Percentiles rank a stretch among this genome's conserved stretches.
Conservation (phyloP, 2,888 invertebrate genomes). For the Embidobia sp. region DNA sequence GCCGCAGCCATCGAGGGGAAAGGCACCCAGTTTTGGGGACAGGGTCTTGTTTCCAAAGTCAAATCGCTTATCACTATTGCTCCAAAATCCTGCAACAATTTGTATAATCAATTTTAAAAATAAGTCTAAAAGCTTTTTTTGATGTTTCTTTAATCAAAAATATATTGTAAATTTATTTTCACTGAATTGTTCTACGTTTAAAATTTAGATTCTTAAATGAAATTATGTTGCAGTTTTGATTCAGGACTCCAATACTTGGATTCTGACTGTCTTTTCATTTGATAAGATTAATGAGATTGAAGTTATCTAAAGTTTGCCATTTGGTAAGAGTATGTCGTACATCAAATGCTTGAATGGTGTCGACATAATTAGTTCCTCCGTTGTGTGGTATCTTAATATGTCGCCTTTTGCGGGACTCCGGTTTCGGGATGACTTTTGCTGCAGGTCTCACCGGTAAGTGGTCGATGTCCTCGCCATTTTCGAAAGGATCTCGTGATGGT, state of each 20-base stretch:
- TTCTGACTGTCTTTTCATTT: no score
- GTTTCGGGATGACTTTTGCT: constrained; percentile 58
- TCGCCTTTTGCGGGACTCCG: constrained; percentile 61
- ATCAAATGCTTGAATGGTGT: constrained; percentile 80
- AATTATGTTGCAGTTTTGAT: no score
- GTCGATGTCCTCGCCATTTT: constrained; percentile 74
- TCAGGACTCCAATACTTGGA: no score
- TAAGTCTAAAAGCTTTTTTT: no score
- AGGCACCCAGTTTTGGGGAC: constrained; percentile 72
- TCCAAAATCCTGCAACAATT: constrained; percentile 82
- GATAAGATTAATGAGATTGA: no score
- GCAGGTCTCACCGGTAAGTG: constrained; percentile 72
- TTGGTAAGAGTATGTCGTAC: no score
- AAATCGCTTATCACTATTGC: constrained; percentile 83
- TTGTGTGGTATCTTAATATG: constrained; percentile 69
- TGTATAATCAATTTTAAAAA: background rate
- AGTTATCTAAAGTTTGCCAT: no score
- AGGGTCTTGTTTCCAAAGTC: constrained; percentile 83
- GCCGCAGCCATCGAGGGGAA: constrained; percentile 18
- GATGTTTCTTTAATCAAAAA: background rate
- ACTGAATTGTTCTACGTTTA: no score
- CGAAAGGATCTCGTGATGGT: constrained; percentile 45
- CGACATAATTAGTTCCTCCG: constrained; percentile 76
- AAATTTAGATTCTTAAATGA: no score
- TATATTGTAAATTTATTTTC: no score